A percentile compares a stretch with the other conserved stretches of the same genome.
These are phyloP conservation scores for Hypsibius dujardini DNA, from an alignment of 1,140 invertebrate species.

Conservation along the genomic window DNA sequence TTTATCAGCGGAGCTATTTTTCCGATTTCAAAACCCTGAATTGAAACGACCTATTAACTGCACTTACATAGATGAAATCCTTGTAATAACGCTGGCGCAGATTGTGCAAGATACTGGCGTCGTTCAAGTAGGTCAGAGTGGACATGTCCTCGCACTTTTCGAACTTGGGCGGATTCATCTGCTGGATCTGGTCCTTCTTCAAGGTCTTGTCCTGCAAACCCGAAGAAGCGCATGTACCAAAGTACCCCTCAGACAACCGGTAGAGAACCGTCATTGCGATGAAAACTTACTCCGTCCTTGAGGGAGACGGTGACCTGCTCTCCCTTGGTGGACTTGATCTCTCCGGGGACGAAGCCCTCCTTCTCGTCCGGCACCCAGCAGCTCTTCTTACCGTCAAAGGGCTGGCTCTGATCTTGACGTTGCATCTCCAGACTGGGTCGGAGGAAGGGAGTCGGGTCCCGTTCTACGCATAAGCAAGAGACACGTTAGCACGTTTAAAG, in stretches of 20 bases:
- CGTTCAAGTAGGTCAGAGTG: slow-evolving; percentile 92
- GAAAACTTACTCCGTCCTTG: slow-evolving; percentile 57
- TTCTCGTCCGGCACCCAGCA: slow-evolving; percentile 97
- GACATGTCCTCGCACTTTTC: slow-evolving; percentile 98
- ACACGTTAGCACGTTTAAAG: too few species aligned
- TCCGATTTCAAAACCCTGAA: too few species aligned
- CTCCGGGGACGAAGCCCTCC: slow-evolving; percentile 85
- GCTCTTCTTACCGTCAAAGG: slow-evolving; percentile 97
- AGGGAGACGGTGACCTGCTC: slow-evolving; percentile 78
- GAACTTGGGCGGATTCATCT: slow-evolving; percentile 96
- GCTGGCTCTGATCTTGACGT: slow-evolving; percentile 85
- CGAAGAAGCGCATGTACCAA: slow-evolving; percentile 4
- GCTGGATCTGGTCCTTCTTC: slow-evolving; percentile 72
- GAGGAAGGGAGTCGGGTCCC: slow-evolving; percentile 80
- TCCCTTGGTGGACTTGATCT: slow-evolving; percentile 94
- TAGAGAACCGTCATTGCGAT: slow-evolving; percentile 19
- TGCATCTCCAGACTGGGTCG: slow-evolving; percentile 86
- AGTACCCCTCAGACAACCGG: not conserved
- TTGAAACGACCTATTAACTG: too few species aligned
- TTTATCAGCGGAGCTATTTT: slow-evolving; percentile 18
- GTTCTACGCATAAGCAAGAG: slow-evolving; percentile 39
- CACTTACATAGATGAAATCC: slow-evolving; percentile 95
- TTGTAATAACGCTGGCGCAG: slow-evolving; percentile 80
- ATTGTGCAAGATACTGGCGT: slow-evolving; percentile 88
- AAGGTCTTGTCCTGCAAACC: slow-evolving; percentile 51